Evolutionary conservation across 2,888 invertebrate genomes (phyloP).

Genomic region (Andrena minutula): DNA sequence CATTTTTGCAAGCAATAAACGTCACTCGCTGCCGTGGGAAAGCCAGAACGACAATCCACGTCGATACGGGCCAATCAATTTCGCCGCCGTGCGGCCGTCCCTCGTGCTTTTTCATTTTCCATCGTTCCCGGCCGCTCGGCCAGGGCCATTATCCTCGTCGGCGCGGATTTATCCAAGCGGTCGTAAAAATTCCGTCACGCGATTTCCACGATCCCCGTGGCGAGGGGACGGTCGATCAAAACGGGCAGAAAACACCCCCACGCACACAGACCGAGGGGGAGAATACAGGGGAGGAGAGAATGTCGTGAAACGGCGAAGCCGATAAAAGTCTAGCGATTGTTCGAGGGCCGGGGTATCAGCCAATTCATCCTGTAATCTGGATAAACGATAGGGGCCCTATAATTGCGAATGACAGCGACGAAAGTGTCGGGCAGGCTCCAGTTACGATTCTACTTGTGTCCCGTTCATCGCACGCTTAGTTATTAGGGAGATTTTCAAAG

Average conservation of each 20-base stretch:
- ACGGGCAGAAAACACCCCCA: slow-evolving; percentile 5
- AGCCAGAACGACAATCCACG: slow-evolving; percentile 58
- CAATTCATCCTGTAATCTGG: slow-evolving; percentile 9
- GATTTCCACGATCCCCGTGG: slow-evolving; percentile 24
- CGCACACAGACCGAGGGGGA: not conserved
- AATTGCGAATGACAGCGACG: not conserved
- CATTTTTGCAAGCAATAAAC: slow-evolving; percentile 61
- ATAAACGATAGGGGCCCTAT: not conserved
- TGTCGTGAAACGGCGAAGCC: slow-evolving; percentile 15
- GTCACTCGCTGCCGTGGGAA: slow-evolving; percentile 43
- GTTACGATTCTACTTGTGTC: not conserved
- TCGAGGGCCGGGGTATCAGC: slow-evolving; percentile 9
- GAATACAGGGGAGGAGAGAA: not conserved
- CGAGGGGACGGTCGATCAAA: slow-evolving; percentile 18
- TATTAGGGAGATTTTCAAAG: too few species aligned
- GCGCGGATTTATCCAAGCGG: slow-evolving; percentile 58
- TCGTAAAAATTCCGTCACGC: slow-evolving; percentile 57
- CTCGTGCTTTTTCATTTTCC: slow-evolving; percentile 62
- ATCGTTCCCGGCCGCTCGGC: slow-evolving; percentile 45
- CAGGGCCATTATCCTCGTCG: slow-evolving; percentile 57
- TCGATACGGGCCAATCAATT: slow-evolving; percentile 65
- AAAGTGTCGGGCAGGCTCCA: not conserved
- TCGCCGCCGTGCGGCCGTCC: slow-evolving; percentile 31
- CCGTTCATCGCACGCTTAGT: not conserved
- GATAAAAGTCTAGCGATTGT: slow-evolving; percentile 34